phyloP scores from a whole-genome alignment of 2,888 invertebrate genomes.

The Aleiodes leptofemur region DNA sequence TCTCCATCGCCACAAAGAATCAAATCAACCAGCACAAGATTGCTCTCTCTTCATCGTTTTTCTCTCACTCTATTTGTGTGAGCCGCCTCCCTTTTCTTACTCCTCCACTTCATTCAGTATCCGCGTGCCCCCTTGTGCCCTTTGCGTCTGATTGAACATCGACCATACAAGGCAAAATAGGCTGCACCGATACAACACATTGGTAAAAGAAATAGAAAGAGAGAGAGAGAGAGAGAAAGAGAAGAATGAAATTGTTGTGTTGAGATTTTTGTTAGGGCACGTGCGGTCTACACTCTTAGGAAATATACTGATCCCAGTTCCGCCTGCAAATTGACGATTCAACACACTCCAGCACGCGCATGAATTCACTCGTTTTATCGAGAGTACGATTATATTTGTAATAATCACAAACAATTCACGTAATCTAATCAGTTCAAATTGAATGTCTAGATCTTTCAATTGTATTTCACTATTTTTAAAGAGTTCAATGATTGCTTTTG shows the following conservation, averaged over 20 bases:
- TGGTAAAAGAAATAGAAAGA: constrained; percentile 16
- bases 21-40: constrained; percentile 67
- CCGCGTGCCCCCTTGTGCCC: constrained; percentile 61
- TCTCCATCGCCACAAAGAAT: constrained; percentile 69
- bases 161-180: constrained; percentile 51
- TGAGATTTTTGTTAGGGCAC: constrained; percentile 52
- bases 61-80: constrained; percentile 39
- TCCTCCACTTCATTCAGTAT: constrained; percentile 61
- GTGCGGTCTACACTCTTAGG: constrained; percentile 54
- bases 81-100: constrained; percentile 48
- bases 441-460: neutral
- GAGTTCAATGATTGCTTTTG: no score
- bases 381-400: neutral
- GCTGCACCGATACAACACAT: constrained; percentile 39
- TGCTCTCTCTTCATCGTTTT: constrained; percentile 55
- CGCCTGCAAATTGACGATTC: constrained; percentile 55
- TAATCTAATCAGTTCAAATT: constrained; percentile 8
- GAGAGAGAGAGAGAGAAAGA: constrained; percentile 53
- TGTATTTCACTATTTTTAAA: neutral
- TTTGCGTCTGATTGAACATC: constrained; percentile 67
- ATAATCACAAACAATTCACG: constrained; percentile 5
- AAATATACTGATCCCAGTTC: constrained; percentile 60
- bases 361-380: constrained; percentile 20
- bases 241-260: constrained; percentile 53
- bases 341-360: constrained; percentile 45